These are phyloP conservation scores for Toxotes chatareus DNA, from an alignment of 2,113 vertebrate species.

Conservation along the genomic window DNA sequence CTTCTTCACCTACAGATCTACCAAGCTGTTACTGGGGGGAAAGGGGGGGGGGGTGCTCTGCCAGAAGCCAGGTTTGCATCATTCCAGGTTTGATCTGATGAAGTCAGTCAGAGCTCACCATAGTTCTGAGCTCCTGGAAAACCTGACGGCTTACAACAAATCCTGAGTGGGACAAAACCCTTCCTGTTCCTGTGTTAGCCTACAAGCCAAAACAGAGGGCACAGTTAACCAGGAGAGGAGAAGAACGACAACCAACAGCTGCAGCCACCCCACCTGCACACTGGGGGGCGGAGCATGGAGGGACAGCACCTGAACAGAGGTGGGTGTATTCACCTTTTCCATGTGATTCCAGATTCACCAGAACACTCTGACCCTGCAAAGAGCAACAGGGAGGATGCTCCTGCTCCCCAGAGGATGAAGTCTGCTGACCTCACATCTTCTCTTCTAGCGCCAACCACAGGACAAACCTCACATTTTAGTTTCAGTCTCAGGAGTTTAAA, in stretches of 20 bases:
- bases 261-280: slow-evolving; percentile 27
- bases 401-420: neutral
- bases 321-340: neutral
- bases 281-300: slow-evolving; percentile 6
- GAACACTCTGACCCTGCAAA: neutral
- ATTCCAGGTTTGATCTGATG: slow-evolving; percentile 64
- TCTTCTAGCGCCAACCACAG: neutral
- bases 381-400: neutral
- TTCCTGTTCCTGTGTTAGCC: slow-evolving; percentile 83
- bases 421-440: neutral
- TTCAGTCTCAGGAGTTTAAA: neutral
- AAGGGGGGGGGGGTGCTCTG: slow-evolving; percentile 45
- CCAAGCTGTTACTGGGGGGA: slow-evolving; percentile 9
- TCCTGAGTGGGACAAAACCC: slow-evolving; percentile 82
- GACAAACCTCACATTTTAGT: neutral
- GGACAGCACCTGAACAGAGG: neutral
- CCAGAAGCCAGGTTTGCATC: slow-evolving; percentile 73
- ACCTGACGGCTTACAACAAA: slow-evolving; percentile 84
- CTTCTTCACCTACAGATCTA: slow-evolving; percentile 26
- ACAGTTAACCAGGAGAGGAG: slow-evolving; percentile 62
- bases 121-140: slow-evolving; percentile 84
- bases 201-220: slow-evolving; percentile 82
- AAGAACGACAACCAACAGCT: neutral
- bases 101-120: slow-evolving; percentile 81
- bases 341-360: slow-evolving; percentile 29